Evolutionary conservation across 2,888 invertebrate genomes (phyloP), one percentile per base, ranked within the genome.

Genomic region (Furcula furcula): DNA sequence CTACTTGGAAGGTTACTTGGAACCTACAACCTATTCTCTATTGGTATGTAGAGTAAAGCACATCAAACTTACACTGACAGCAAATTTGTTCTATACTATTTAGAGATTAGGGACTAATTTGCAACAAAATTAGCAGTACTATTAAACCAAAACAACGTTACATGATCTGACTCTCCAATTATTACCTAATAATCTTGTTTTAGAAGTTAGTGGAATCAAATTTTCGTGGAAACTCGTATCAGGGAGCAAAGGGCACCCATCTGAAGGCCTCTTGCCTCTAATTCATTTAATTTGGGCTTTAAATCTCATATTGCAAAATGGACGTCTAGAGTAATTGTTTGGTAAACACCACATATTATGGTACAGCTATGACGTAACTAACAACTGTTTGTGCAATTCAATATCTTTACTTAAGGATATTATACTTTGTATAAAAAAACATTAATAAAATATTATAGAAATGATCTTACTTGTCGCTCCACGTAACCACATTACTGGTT

Each of bases 291-390:
- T 85, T 86, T 75, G 72, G 73, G 73, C 76, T 67, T 77, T 76
- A 85, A 86, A 87, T 86, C 87, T 86, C 83, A 85, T 87, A 85
- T 83, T 82, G 76, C 78, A 68, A 73, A 82, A 83, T 84, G 84
- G 81, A 78, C 78, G 76, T 56, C 58, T 67, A 60, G 69, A 81
- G 79, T 87, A 87, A 87, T 87, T 86, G 70, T 88, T 88, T 84
- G 55, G 72, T 65, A 81, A 81, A 86, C 77, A 84, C 52, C 64
- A 54, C 61, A 52, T 52, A 50, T 44, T 51, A 46, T 36, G 36
- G 25, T 12, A 33, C 23, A 9, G 7, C 20, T 36, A 31, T 36
- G 43, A 27, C 3, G 25, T 6, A 13, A 10, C 26, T 14, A 7
- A 21, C 12, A 1, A 31, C 16, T 16, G 36, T 10, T 37, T 34